A percentile compares a stretch with the other conserved stretches of the same genome.
These are phyloP conservation scores for Neogale vison DNA, from an alignment of 2,113 vertebrate species.

Conservation along the genomic window DNA sequence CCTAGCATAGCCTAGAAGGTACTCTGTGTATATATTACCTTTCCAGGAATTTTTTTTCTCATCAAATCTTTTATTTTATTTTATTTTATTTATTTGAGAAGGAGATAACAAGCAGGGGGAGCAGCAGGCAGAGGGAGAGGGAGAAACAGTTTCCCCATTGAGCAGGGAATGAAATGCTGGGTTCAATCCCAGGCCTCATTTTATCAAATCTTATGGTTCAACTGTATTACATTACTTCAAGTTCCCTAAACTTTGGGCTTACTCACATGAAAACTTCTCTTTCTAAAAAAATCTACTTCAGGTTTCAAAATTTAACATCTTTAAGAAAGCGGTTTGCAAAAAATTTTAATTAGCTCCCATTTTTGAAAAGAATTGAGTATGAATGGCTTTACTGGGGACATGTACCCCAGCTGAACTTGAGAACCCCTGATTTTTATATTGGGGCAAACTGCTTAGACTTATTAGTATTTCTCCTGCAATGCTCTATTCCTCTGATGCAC, in stretches of 20 bases:
- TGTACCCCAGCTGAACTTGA: background rate
- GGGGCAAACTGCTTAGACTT: background rate
- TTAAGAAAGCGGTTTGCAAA: background rate
- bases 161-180: background rate
- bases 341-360: background rate
- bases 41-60: background rate
- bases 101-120: background rate
- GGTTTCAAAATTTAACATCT: background rate
- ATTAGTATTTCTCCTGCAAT: background rate
- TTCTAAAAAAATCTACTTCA: background rate
- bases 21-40: background rate
- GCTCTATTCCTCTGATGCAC: background rate
- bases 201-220: background rate
- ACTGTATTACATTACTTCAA: background rate
- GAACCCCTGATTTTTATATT: background rate
- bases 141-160: background rate
- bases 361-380: background rate
- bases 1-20: background rate
- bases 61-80: background rate
- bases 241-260: background rate
- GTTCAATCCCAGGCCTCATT: background rate
- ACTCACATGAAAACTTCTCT: background rate
- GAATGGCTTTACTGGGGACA: background rate
- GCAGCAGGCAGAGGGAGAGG: background rate
- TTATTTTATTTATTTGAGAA: background rate